Evolutionary conservation across 1,140 invertebrate genomes (phyloP).

Genomic region (Idris sp.): DNA sequence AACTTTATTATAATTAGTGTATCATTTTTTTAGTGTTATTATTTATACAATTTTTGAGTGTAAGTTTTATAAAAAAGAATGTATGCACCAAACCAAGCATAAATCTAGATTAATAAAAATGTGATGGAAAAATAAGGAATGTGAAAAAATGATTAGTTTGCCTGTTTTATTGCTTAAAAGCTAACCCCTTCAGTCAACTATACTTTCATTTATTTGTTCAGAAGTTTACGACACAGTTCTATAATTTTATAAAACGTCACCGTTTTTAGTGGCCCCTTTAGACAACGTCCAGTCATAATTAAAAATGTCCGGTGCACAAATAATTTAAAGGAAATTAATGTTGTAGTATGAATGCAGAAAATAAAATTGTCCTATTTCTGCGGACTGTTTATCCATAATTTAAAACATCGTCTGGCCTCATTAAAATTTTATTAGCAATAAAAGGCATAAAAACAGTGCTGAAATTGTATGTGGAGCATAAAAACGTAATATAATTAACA

Average conservation of each 20-base stretch:
- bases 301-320: conserved; percentile 10
- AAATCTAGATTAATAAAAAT: conserved; percentile 9
- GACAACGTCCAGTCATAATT: neutral
- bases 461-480: conserved; percentile 49
- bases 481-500: conserved; percentile 59
- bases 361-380: conserved; percentile 15
- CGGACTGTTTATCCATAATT: conserved; percentile 36
- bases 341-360: conserved; percentile 11
- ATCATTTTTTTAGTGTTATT: too few species aligned
- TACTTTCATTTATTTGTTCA: conserved; percentile 15
- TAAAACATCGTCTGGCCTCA: conserved; percentile 40
- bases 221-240: conserved; percentile 8
- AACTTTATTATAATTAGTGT: too few species aligned
- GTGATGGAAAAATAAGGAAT: conserved; percentile 1
- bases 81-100: too few species aligned
- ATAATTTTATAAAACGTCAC: conserved; percentile 18
- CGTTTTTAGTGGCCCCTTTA: neutral
- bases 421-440: conserved; percentile 54
- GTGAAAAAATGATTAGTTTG: conserved; percentile 12
- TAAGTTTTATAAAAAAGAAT: too few species aligned
- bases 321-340: conserved; percentile 16
- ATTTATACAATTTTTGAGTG: too few species aligned
- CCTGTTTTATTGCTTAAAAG: conserved; percentile 8
- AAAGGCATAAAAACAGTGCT: conserved; percentile 34
- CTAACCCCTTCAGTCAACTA: neutral